A percentile compares a stretch with the other conserved stretches of the same genome.
These are phyloP conservation scores for Notolepis coatsorum DNA, from an alignment of 2,797 vertebrate genomes.

Conservation along the genomic window DNA sequence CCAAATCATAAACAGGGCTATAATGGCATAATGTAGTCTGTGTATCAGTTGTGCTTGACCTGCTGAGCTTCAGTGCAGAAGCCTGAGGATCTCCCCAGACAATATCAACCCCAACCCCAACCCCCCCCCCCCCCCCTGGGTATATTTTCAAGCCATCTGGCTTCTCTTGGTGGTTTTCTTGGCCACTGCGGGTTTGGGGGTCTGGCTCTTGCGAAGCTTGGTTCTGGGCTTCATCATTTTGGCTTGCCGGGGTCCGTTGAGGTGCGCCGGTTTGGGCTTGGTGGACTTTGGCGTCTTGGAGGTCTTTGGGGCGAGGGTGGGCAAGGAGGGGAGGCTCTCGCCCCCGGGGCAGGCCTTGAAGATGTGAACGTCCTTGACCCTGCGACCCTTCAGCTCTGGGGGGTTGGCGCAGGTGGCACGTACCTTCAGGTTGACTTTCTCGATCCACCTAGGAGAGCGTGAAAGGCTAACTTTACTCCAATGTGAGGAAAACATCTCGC, in stretches of 20 bases:
- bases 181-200: slow-evolving; percentile 35
- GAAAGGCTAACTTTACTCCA: too few species aligned
- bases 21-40: not conserved
- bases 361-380: slow-evolving; percentile 84
- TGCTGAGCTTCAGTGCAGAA: not conserved
- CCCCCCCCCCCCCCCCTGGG: too few species aligned
- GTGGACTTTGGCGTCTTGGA: slow-evolving; percentile 66
- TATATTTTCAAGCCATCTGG: slow-evolving; percentile 52
- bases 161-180: slow-evolving; percentile 53
- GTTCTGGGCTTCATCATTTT: slow-evolving; percentile 63
- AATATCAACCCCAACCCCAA: too few species aligned
- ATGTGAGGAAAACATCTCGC: too few species aligned
- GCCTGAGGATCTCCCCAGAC: not conserved
- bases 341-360: slow-evolving; percentile 87
- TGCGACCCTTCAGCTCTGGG: slow-evolving; percentile 81
- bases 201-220: slow-evolving; percentile 55
- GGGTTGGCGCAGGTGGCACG: slow-evolving; percentile 89
- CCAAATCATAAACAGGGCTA: not conserved
- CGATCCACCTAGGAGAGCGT: slow-evolving; percentile 89
- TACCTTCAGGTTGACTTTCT: slow-evolving; percentile 87
- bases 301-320: slow-evolving; percentile 40
- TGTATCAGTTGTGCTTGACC: not conserved
- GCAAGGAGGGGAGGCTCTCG: slow-evolving; percentile 55
- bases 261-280: slow-evolving; percentile 70
- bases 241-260: slow-evolving; percentile 46